Conservation (phyloP, 1,140 invertebrate genomes). For the Sycophila sp. region DNA sequence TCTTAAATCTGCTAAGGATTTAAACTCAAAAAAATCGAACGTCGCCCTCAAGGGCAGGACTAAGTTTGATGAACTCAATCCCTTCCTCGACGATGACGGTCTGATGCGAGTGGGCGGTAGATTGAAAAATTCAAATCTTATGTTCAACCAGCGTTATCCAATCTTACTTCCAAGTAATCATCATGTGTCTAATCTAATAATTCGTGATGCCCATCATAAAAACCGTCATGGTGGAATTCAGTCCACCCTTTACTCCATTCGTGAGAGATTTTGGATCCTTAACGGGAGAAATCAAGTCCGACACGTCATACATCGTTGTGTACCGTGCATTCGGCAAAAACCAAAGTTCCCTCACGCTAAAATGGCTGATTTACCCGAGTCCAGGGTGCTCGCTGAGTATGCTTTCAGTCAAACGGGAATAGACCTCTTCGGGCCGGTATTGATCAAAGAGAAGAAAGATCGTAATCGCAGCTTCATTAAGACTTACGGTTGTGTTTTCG, state of each 20-base stretch:
- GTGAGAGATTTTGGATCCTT: conserved; percentile 9
- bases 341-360: neutral
- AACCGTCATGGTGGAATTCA: neutral
- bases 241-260: neutral
- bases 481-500: too few species aligned
- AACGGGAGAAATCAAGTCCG: conserved; percentile 1
- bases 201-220: conserved; percentile 1
- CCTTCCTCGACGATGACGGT: neutral
- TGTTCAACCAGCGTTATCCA: neutral
- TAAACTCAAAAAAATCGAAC: neutral
- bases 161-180: conserved; percentile 1
- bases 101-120: neutral
- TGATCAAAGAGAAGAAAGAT: neutral
- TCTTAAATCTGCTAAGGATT: neutral
- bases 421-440: neutral
- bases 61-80: neutral
- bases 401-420: neutral
- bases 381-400: neutral
- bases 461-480: neutral
- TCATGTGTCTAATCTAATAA: neutral
- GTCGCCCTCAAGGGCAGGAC: neutral
- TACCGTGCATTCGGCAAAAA: neutral
- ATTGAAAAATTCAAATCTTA: neutral
- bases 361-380: neutral
- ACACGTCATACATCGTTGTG: neutral